Evolutionary conservation across 1,140 invertebrate genomes (phyloP), one percentile per base, ranked within the genome.

Genomic region (Ceratina calcarata): DNA sequence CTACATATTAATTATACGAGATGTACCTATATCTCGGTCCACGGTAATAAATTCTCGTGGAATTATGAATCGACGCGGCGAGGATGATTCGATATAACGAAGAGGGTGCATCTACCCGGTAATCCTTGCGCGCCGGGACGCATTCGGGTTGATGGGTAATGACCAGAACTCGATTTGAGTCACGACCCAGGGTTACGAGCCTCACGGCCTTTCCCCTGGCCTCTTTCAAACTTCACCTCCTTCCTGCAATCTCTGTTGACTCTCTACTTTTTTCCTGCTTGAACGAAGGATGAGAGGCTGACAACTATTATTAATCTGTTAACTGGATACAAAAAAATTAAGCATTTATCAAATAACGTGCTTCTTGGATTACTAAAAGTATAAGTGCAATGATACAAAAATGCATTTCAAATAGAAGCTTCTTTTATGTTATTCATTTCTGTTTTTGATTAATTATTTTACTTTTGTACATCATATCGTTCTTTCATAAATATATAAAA

Each of bases 21-120:
- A 27, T 55, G 18, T 32, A 37, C 53, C 55, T 49, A 76, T 74
- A 71, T 61, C 78, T 70, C 61, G 58, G 32, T 70, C 15, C 49
- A 15, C 37, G 77, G 83, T 69, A 77, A 86, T 87, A 87, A 87
- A 87, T 87, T 84, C 78, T 70, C 75, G 71, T 61, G 60, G 78
- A 86, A 87, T 86, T 83, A 86, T 86, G 74, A 87, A 86, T 87
- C 67, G 72, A 86, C 72, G 67, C 27, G 16, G 22, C 13, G 53
- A 69, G 24, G 57, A 75, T 61, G 78, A 87, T 84, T 80, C 75
- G 84, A 84, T 62, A 20, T 58, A 57, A 2, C 67, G 61, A 66
- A 58, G 45, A 72, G 65, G 61, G 71, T 76, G 65, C 75, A 61
- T 81, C 76, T 80, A 84, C 60, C 65, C 62, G 60, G 60, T 79